Evolutionary conservation across 2,113 vertebrate genomes (phyloP).

Genomic region (Callipepla squamata): DNA sequence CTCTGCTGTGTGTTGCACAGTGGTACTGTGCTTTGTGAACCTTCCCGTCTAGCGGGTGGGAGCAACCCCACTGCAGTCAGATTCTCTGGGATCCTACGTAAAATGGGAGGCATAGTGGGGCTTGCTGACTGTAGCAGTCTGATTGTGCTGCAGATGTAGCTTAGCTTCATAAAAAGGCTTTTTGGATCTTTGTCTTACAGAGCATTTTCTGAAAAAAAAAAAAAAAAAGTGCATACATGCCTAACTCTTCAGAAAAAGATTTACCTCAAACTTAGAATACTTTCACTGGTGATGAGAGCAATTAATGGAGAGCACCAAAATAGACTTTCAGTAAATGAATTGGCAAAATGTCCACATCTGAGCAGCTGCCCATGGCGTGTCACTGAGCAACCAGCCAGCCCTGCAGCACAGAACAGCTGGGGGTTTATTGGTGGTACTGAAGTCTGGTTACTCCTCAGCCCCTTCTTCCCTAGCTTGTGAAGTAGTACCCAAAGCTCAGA

Average conservation of each 20-base stretch:
- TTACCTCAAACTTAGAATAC: neutral
- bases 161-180: neutral
- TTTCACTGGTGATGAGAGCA: neutral
- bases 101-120: neutral
- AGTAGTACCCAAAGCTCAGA: neutral
- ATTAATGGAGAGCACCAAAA: neutral
- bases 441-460: neutral
- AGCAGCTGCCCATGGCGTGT: accelerated
- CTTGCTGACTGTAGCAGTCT: neutral
- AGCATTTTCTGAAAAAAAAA: neutral
- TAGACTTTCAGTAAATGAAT: neutral
- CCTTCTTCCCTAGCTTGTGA: neutral
- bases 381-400: neutral
- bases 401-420: neutral
- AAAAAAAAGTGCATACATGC: neutral
- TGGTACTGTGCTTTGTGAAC: neutral
- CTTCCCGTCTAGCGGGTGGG: neutral
- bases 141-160: neutral
- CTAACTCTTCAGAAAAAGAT: neutral
- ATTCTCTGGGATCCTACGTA: neutral
- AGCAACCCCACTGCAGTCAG: neutral
- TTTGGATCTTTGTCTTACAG: neutral
- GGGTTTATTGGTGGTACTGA: neutral
- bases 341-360: neutral
- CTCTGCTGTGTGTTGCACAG: neutral